A percentile compares a stretch with the other conserved stretches of the same genome.
Evolutionary conservation across 2,113 vertebrate genomes (phyloP).

Genomic region (Aptenodytes forsteri): DNA sequence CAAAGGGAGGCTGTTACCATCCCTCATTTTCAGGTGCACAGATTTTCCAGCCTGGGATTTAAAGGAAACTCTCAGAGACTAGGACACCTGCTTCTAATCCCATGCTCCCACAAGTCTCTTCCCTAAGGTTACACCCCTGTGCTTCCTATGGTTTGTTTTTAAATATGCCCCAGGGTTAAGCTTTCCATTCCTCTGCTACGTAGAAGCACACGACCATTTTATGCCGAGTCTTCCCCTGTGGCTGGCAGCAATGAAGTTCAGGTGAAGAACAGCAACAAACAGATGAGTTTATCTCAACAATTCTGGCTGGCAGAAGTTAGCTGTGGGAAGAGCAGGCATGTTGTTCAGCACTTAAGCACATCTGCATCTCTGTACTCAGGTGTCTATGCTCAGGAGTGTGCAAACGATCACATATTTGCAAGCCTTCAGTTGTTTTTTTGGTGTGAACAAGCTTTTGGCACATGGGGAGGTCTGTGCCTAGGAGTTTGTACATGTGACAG

Average conservation of each 20-base stretch:
- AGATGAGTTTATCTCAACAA: neutral
- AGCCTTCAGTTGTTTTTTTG: neutral
- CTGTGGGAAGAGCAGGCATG: fast-evolving
- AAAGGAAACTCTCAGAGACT: neutral
- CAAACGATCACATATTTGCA: neutral
- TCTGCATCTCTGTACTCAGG: neutral
- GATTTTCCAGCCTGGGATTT: neutral
- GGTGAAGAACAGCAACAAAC: neutral
- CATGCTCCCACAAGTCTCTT: neutral
- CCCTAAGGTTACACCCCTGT: neutral
- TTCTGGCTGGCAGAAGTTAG: neutral
- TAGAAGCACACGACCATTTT: neutral
- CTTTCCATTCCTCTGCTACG: neutral
- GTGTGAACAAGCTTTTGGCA: neutral
- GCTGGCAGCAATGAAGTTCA: neutral
- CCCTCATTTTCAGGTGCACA: neutral
- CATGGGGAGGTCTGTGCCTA: neutral
- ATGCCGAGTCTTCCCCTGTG: neutral
- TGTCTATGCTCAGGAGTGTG: neutral
- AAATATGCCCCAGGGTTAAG: neutral
- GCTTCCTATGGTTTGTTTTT: neutral
- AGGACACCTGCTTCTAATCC: neutral
- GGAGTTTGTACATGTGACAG: neutral
- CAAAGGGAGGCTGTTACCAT: neutral
- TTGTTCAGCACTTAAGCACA: neutral